Conservation (phyloP, 2,888 invertebrate genomes). For the Ecliptopera silaceata region DNA sequence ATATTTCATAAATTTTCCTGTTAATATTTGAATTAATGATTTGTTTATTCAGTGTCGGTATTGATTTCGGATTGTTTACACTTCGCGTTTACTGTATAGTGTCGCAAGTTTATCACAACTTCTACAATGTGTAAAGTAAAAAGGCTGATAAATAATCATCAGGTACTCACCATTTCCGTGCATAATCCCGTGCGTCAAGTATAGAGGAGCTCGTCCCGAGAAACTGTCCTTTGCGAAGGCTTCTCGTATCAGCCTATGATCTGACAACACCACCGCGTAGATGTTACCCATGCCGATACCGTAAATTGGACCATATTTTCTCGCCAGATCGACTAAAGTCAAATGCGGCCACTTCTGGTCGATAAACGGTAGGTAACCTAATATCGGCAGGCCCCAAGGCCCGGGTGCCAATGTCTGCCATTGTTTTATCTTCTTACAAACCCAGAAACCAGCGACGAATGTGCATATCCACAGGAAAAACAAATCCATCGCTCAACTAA, state of each 20-base stretch:
- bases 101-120: neutral
- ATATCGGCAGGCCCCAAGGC: slow-evolving; percentile 89
- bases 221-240: slow-evolving; percentile 88
- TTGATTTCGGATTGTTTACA: neutral
- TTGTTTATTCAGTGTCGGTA: slow-evolving; percentile 1
- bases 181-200: slow-evolving; percentile 93
- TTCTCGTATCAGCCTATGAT: slow-evolving; percentile 87
- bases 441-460: slow-evolving; percentile 60
- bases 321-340: slow-evolving; percentile 86
- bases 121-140: too few species aligned
- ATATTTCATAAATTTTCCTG: slow-evolving; percentile 17
- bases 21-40: slow-evolving; percentile 1
- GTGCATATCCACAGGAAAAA: slow-evolving; percentile 55
- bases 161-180: slow-evolving; percentile 89
- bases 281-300: slow-evolving; percentile 89
- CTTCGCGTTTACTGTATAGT: neutral
- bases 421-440: slow-evolving; percentile 63
- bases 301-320: slow-evolving; percentile 89
- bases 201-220: slow-evolving; percentile 91
- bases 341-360: slow-evolving; percentile 87
- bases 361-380: slow-evolving; percentile 91
- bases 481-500: slow-evolving; percentile 50
- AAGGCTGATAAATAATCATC: neutral
- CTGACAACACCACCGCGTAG: slow-evolving; percentile 89
- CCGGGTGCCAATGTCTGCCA: slow-evolving; percentile 87